phyloP scores from a whole-genome alignment of 2,888 invertebrate genomes.

The Lathronympha strigana region DNA sequence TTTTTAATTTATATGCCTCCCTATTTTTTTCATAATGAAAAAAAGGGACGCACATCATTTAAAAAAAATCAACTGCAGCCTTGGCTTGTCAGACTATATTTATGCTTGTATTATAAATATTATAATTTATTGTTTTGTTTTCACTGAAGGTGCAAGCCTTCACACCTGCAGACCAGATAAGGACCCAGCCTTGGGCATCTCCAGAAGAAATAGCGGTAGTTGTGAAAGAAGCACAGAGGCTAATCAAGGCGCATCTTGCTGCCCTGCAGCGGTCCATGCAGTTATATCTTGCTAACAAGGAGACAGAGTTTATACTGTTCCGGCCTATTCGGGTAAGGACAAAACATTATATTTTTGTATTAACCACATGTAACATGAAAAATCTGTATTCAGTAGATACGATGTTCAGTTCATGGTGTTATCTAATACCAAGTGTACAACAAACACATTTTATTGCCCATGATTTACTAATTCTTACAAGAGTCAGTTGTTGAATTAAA shows the following conservation, averaged over 20 bases:
- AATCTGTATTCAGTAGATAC: too few species aligned
- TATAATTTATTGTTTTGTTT: constrained; percentile 13
- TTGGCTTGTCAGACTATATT: not conserved
- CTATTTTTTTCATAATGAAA: too few species aligned
- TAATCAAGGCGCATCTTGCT: constrained; percentile 91
- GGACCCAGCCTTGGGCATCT: constrained; percentile 80
- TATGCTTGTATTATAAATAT: not conserved
- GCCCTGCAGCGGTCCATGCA: constrained; percentile 95
- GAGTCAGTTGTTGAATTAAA: too few species aligned
- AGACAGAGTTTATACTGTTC: constrained; percentile 98
- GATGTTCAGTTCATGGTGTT: too few species aligned
- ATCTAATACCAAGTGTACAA: too few species aligned
- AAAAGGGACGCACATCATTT: too few species aligned
- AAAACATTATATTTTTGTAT: not conserved
- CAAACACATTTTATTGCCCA: too few species aligned
- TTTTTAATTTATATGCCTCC: too few species aligned
- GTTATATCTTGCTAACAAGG: constrained; percentile 97
- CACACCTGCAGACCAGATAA: constrained; percentile 62
- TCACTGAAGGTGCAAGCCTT: constrained; percentile 64
- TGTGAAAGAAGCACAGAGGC: constrained; percentile 90
- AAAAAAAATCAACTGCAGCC: too few species aligned
- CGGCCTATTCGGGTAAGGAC: constrained; percentile 92
- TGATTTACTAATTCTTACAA: too few species aligned
- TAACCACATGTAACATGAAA: too few species aligned
- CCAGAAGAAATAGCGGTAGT: constrained; percentile 89